Base-by-base conservation (phyloP, 1,140 invertebrate species). In the Thaumetopoea pityocampa region DNA sequence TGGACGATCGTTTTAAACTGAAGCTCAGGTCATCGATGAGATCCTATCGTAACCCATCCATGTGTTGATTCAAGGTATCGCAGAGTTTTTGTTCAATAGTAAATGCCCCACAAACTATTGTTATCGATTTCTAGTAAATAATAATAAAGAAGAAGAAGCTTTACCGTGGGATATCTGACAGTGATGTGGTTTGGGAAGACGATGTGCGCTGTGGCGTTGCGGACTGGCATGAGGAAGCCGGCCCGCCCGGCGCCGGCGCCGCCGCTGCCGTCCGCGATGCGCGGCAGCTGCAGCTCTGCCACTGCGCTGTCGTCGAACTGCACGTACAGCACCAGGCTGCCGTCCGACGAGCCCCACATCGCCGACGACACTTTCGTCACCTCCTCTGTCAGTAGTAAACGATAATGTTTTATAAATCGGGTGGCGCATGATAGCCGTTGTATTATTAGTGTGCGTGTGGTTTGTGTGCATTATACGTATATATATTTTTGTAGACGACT, bases 281-380 rank as follows among this genome's bases (percentile, higher is more conserved):
- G 93, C 1, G 93, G 93, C 73, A 92, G 92, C 34, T 91, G 90
- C 62, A 93, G 89, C 51, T 89, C 87, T 5, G 89, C 89, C 16
- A 96, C 94, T 42, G 88, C 87, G 4, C 90, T 90, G 74, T 98
- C 96, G 84, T 98, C 95, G 85, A 97, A 97, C 15, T 90, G 88
- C 0, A 93, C 94, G 80, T 91, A 98, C 60, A 96, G 87, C 10
- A 98, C 87, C 54, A 91, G 90, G 1, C 89, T 88, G 11, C 94
- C 95, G 67, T 94, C 91, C 1, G 87, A 83, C 20, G 94, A 96
- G 32, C 93, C 91, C 95, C 96, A 97, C 27, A 94, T 78, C 0
- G 94, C 95, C 66, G 92, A 90, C 5, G 91, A 87, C 30, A 86
- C 86, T 36, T 91, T 89, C 53, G 93, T 86, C 46, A 95, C 90